Evolutionary conservation across 2,888 invertebrate species (phyloP).

Genomic region (Tigriopus californicus): DNA sequence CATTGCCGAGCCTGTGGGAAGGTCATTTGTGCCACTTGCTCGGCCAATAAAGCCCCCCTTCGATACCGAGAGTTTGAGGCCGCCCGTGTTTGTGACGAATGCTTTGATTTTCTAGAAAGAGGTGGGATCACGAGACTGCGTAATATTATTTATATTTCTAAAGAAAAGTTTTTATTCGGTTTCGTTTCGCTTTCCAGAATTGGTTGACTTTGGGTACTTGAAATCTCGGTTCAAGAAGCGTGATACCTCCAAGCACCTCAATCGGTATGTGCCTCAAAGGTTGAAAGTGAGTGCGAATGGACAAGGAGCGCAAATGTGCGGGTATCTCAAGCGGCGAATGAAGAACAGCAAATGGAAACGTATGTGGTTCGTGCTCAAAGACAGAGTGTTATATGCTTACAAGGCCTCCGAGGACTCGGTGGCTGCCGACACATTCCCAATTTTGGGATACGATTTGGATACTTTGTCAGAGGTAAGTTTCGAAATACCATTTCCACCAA

Average conservation of each 20-base stretch:
- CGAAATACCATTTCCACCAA: slow-evolving; percentile 16
- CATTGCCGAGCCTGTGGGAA: slow-evolving; percentile 47
- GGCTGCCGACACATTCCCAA: slow-evolving; percentile 32
- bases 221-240: slow-evolving; percentile 24
- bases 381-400: slow-evolving; percentile 33
- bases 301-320: slow-evolving; percentile 34
- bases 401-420: slow-evolving; percentile 37
- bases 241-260: slow-evolving; percentile 16
- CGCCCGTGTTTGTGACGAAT: slow-evolving; percentile 35
- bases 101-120: slow-evolving; percentile 28
- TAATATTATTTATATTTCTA: slow-evolving; percentile 16
- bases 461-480: slow-evolving; percentile 21
- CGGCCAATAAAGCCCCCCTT: slow-evolving; percentile 35
- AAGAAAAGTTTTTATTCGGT: background rate
- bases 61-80: slow-evolving; percentile 32
- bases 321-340: slow-evolving; percentile 31
- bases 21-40: slow-evolving; percentile 42
- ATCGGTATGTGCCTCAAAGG: slow-evolving; percentile 25
- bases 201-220: slow-evolving; percentile 22
- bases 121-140: background rate
- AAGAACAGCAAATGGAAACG: slow-evolving; percentile 32
- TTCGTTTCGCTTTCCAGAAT: slow-evolving; percentile 20
- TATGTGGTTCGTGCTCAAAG: slow-evolving; percentile 38
- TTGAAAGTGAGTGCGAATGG: slow-evolving; percentile 35
- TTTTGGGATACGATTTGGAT: slow-evolving; percentile 33